These are phyloP conservation scores for Tachyglossus aculeatus DNA, from an alignment of 2,797 vertebrate species.

Conservation along the genomic window DNA sequence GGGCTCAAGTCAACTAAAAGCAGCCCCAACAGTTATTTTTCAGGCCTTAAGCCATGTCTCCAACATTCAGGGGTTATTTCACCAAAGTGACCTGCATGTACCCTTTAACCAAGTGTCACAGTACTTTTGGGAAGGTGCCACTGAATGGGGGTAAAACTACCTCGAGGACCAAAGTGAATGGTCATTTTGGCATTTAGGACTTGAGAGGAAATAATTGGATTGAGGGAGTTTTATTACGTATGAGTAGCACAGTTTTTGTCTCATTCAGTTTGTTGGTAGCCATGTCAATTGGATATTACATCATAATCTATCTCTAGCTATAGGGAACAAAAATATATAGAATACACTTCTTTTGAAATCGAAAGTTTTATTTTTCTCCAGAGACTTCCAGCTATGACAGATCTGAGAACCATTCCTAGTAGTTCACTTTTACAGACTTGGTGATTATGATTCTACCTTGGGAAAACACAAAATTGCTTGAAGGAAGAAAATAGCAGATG, in stretches of 20 bases:
- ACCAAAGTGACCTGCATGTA: too few species aligned
- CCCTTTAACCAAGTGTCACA: too few species aligned
- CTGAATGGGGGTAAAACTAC: background rate
- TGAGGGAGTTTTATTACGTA: background rate
- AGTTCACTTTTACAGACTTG: constrained; percentile 5
- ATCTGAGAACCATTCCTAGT: background rate
- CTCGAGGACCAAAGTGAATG: background rate
- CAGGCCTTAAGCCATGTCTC: too few species aligned
- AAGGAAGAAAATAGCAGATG: background rate
- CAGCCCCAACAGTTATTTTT: too few species aligned
- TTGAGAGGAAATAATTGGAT: background rate
- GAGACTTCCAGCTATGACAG: background rate
- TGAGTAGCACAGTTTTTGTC: background rate
- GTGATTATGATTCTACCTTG: constrained; percentile 3
- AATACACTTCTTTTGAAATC: constrained; percentile 6
- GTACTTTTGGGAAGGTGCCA: background rate
- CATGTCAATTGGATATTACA: background rate
- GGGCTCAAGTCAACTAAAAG: too few species aligned
- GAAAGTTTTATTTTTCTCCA: background rate
- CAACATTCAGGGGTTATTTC: too few species aligned
- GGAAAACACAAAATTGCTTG: background rate
- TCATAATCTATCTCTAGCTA: background rate
- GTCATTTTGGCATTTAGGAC: background rate
- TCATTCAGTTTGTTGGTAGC: background rate
- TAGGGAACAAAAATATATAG: background rate